Conservation (phyloP, 2,113 vertebrate genomes). For the Spea bombifrons region DNA sequence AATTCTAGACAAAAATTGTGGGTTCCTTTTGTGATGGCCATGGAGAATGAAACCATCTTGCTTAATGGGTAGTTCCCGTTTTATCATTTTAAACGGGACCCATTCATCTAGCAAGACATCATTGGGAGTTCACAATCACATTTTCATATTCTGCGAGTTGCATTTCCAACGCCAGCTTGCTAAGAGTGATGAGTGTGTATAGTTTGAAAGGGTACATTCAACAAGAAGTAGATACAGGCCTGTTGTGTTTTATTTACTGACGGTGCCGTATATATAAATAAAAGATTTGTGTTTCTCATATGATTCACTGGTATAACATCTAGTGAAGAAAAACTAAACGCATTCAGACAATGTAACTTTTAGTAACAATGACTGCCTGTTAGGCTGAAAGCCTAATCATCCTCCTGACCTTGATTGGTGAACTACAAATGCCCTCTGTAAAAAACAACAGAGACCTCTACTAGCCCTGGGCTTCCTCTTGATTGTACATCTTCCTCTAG, state of each 20-base stretch:
- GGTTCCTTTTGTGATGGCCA: no score
- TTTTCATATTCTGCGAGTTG: no score
- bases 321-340: conserved; percentile 41
- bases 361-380: conserved; percentile 60
- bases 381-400: conserved; percentile 58
- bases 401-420: conserved; percentile 60
- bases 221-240: not conserved
- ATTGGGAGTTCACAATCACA: no score
- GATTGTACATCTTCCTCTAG: conserved; percentile 60
- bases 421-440: conserved; percentile 60
- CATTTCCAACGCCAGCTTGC: no score
- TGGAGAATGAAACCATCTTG: no score
- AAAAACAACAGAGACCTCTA: conserved; percentile 59
- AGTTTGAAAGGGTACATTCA: not conserved
- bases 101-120: no score
- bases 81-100: no score
- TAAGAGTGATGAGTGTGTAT: not conserved
- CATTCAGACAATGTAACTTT: conserved; percentile 60
- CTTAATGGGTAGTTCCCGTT: no score
- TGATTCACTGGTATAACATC: conserved; percentile 15
- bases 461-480: conserved; percentile 59
- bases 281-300: conserved; percentile 24
- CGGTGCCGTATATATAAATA: conserved; percentile 27
- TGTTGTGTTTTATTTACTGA: not conserved
- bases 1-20: no score